Conservation (phyloP, 1,140 invertebrate genomes). For the Rhagoletis pomonella region DNA sequence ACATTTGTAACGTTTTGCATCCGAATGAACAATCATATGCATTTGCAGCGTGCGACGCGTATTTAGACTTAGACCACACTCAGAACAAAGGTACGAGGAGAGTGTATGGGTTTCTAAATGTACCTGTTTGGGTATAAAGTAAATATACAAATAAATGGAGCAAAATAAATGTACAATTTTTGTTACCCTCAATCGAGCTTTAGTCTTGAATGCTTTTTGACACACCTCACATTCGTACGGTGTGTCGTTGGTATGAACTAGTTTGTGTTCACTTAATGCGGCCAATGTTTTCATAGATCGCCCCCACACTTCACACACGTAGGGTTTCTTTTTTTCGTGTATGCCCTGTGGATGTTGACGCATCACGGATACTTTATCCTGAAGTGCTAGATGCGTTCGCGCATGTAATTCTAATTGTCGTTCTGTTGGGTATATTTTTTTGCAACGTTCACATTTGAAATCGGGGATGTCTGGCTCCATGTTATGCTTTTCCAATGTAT, state of each 20-base stretch:
- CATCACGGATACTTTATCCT: conserved; percentile 69
- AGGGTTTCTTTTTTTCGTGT: conserved; percentile 75
- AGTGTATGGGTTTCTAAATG: conserved; percentile 74
- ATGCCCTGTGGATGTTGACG: conserved; percentile 73
- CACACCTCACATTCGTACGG: conserved; percentile 75
- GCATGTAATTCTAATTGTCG: conserved; percentile 71
- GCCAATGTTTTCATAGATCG: conserved; percentile 74
- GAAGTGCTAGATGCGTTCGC: conserved; percentile 72
- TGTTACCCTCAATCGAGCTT: conserved; percentile 66
- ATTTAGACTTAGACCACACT: conserved; percentile 5
- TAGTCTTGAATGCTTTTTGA: conserved; percentile 73
- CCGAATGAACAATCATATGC: conserved; percentile 10
- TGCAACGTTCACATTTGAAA: conserved; percentile 71
- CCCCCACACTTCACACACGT: conserved; percentile 75
- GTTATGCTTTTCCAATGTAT: conserved; percentile 64
- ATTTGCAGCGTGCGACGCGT: neutral
- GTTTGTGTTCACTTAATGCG: conserved; percentile 75
- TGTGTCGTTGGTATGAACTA: conserved; percentile 75
- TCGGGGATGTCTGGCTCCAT: conserved; percentile 62
- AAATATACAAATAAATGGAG: neutral
- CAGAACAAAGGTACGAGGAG: conserved; percentile 62
- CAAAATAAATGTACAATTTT: too few species aligned
- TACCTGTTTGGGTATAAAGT: conserved; percentile 55
- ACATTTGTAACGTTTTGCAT: conserved; percentile 17
- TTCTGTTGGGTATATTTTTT: conserved; percentile 69